These are phyloP conservation scores for Stigmatopora nigra DNA, from an alignment of 2,113 vertebrate genomes.

Conservation along the genomic window DNA sequence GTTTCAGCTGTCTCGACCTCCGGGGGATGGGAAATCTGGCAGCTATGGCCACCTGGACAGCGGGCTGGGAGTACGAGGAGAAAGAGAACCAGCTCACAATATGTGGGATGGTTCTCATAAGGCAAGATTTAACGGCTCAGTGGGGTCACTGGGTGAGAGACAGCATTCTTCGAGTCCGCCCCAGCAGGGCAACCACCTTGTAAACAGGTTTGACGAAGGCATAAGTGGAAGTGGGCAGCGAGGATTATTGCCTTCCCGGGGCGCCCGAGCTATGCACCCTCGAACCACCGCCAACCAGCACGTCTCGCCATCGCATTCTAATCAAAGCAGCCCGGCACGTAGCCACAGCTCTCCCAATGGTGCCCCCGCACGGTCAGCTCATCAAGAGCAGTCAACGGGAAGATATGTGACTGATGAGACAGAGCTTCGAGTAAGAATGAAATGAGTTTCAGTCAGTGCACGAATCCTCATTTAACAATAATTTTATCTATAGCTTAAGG, in stretches of 20 bases:
- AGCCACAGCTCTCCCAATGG: constrained; percentile 26
- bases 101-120: constrained; percentile 32
- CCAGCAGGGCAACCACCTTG: constrained; percentile 71
- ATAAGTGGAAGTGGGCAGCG: constrained; percentile 52
- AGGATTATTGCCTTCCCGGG: constrained; percentile 59
- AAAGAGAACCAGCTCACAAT: constrained; percentile 28
- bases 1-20: constrained; percentile 60
- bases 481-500: constrained; percentile 72
- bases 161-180: constrained; percentile 22
- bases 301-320: constrained; percentile 44
- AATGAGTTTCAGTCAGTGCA: neutral
- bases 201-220: constrained; percentile 70
- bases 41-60: constrained; percentile 55
- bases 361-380: constrained; percentile 19
- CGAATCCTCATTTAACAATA: constrained; percentile 30
- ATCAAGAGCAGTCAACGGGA: constrained; percentile 37
- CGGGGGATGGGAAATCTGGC: constrained; percentile 68
- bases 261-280: constrained; percentile 35
- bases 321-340: constrained; percentile 57
- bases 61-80: constrained; percentile 34
- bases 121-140: constrained; percentile 44
- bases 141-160: constrained; percentile 10
- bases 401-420: constrained; percentile 27
- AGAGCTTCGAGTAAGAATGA: constrained; percentile 72
- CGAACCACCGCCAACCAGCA: constrained; percentile 36